Evolutionary conservation across 2,113 vertebrate genomes (phyloP), one percentile per base, ranked within the genome.

Genomic region (Thunnus thynnus): DNA sequence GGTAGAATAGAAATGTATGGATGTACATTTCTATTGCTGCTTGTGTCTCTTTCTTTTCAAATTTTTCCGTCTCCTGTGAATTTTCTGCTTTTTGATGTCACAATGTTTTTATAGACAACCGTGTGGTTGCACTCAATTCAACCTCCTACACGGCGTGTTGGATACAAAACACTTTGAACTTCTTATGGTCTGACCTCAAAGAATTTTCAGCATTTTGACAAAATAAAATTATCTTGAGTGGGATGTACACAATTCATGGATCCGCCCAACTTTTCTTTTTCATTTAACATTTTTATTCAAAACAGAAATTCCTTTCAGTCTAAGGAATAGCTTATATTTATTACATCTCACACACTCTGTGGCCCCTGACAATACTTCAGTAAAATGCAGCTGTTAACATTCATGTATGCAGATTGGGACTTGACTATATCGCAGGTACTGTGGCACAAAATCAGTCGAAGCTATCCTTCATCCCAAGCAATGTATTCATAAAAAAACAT

Each of bases 391-490:
- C 57, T 17, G 48, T 85, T 89, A 70, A 70, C 74, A 86, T 90
- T 90, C 85, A 89, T 84, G 65, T 80, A 85, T 88, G 83, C 87
- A 88, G 86, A 89, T 88, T 85, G 83, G 48, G 81, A 80, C 80
- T 86, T 72, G 79, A 90, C 82, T 81, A 73, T 61, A 73, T 84
- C 36, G 36, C 80, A 72, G 80, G 55, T 77, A 61, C 47, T 30
- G 76, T 48, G 74, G 52, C 70, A 50, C 54, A 76, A 78, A 84
- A 86, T 81, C 71, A 78, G 78, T 44, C 58, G 6, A 46, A 14
- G 22, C 64, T 17, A 47, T 76, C 76, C 80, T 69, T 76, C 82
- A 71, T 60, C 12, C 56, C 1, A 8, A 48, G 82, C 58, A 68
- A 80, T 41, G 48, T 44, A 73, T 88, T 86, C 58, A 81, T 50